Evolutionary conservation across 2,888 invertebrate species (phyloP).

Genomic region (Ophioninae sp.): DNA sequence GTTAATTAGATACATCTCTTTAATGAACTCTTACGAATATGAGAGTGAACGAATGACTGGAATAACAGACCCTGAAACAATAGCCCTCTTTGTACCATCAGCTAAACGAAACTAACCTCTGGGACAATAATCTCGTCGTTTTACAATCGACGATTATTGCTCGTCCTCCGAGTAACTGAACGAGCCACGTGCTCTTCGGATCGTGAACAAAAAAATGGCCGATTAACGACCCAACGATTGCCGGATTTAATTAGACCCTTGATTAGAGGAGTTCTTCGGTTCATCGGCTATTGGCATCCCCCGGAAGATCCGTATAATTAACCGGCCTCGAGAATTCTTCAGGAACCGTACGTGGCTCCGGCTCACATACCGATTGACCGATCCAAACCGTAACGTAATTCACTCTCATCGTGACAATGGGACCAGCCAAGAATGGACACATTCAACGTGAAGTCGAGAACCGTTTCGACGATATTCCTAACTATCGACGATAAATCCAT

Average conservation of each 20-base stretch:
- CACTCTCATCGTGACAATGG: background rate
- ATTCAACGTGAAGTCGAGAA: background rate
- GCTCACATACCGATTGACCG: conserved; percentile 41
- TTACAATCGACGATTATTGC: conserved; percentile 61
- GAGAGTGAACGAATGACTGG: background rate
- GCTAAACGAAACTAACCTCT: conserved; percentile 22
- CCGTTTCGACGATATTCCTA: background rate
- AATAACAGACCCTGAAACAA: background rate
- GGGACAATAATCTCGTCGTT: conserved; percentile 58
- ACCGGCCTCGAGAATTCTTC: conserved; percentile 30
- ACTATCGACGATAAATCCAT: background rate
- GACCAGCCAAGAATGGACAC: background rate
- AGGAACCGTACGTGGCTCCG: conserved; percentile 37
- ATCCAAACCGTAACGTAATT: conserved; percentile 23
- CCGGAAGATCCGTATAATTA: conserved; percentile 52
- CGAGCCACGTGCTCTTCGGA: background rate
- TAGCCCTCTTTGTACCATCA: background rate
- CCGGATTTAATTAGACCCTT: conserved; percentile 61
- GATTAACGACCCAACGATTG: conserved; percentile 62
- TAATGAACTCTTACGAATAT: background rate
- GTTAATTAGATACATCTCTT: background rate
- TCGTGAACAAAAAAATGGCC: background rate
- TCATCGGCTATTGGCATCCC: conserved; percentile 44
- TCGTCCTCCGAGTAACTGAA: background rate
- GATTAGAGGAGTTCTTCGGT: conserved; percentile 56